A percentile compares a stretch with the other conserved stretches of the same genome.
Conservation (phyloP, 64 coral and sea anemone genomes). For the Platygyra sinensis region DNA sequence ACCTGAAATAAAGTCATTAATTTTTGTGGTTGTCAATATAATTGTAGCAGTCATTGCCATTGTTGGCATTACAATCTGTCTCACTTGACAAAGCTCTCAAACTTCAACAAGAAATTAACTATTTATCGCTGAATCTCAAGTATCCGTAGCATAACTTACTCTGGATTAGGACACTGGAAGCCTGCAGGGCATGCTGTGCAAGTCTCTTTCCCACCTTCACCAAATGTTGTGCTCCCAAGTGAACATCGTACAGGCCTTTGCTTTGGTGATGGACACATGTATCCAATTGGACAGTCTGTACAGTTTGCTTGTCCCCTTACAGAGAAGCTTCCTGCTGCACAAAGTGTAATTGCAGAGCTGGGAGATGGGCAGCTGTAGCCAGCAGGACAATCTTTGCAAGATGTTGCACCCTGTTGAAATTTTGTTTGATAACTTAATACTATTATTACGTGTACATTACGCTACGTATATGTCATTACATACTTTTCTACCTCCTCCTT, state of each 20-base stretch:
- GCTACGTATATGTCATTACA: no score
- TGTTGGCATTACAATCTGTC: no score
- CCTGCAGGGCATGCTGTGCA: conserved; percentile 91
- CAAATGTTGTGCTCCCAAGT: conserved; percentile 81
- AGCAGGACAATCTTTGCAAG: conserved; percentile 84
- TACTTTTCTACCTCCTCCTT: no score
- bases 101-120: no score
- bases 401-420: conserved; percentile 68
- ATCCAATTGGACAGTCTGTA: conserved; percentile 87
- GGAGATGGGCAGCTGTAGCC: conserved; percentile 86
- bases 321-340: conserved; percentile 79
- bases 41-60: neutral
- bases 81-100: no score
- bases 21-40: neutral
- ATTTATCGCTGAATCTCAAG: no score
- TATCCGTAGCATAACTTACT: conserved; percentile 55
- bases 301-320: conserved; percentile 80
- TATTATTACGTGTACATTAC: no score
- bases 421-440: no score
- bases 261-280: conserved; percentile 73
- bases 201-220: conserved; percentile 44
- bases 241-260: conserved; percentile 74
- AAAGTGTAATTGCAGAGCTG: conserved; percentile 38
- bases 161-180: conserved; percentile 69
- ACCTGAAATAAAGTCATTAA: neutral